A percentile compares a stretch with the other conserved stretches of the same genome.
Conservation (phyloP, 2,888 invertebrate genomes). For the Nomada fabriciana region DNA sequence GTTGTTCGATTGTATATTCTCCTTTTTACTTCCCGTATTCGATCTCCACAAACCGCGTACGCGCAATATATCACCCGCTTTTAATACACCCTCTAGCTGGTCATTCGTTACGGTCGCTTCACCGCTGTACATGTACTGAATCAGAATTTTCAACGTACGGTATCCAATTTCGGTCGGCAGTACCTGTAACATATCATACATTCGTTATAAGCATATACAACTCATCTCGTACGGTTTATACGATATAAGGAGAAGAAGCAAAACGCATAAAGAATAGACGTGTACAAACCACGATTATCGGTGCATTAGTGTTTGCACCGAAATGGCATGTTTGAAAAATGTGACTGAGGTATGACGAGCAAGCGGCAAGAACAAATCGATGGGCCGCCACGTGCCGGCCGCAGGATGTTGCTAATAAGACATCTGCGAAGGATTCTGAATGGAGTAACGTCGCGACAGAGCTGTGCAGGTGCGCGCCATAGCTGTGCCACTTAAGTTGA, state of each 20-base stretch:
- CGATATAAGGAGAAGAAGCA: background rate
- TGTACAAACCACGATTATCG: slow-evolving; percentile 80
- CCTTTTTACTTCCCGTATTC: slow-evolving; percentile 79
- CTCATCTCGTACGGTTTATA: background rate
- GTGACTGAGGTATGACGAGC: slow-evolving; percentile 89
- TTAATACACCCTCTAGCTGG: slow-evolving; percentile 91
- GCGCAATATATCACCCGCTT: slow-evolving; percentile 92
- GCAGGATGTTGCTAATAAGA: slow-evolving; percentile 91
- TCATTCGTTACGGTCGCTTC: slow-evolving; percentile 94
- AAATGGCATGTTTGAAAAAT: slow-evolving; percentile 85
- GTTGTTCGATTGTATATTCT: slow-evolving; percentile 81
- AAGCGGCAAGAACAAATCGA: slow-evolving; percentile 93
- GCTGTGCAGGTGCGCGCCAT: slow-evolving; percentile 92
- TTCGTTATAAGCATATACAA: background rate
- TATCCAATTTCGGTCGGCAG: slow-evolving; percentile 93
- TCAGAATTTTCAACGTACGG: slow-evolving; percentile 91
- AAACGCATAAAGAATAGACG: background rate
- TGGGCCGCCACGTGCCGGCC: slow-evolving; percentile 93
- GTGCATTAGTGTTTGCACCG: slow-evolving; percentile 83
- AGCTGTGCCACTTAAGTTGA: slow-evolving; percentile 95
- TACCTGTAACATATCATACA: slow-evolving; percentile 83
- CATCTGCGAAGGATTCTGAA: slow-evolving; percentile 93
- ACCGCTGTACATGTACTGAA: slow-evolving; percentile 94
- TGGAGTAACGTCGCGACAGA: slow-evolving; percentile 92
- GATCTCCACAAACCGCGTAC: slow-evolving; percentile 92